Conservation (phyloP, 2,797 vertebrate genomes). For the Enteromius viviparus region DNA sequence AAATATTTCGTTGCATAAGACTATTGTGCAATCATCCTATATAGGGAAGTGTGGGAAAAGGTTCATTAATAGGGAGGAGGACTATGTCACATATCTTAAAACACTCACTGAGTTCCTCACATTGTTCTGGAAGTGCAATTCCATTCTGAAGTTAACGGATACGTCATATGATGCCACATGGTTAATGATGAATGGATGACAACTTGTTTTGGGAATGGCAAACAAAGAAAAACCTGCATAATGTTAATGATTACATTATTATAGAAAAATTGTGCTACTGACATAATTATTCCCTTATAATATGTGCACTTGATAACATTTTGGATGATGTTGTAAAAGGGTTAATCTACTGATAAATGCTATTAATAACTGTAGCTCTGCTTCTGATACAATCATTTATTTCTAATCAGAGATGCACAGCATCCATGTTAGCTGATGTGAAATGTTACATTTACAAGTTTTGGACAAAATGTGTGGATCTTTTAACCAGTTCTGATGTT, state of each 20-base stretch:
- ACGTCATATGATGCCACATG: not conserved
- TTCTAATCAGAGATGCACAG: not conserved
- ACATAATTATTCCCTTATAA: not conserved
- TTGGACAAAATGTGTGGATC: not conserved
- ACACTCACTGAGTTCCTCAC: not conserved
- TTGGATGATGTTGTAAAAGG: conserved; percentile 8
- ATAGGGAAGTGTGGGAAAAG: conserved; percentile 24
- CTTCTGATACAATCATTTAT: not conserved
- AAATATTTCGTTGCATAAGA: conserved; percentile 44
- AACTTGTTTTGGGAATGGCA: not conserved
- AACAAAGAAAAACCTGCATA: too few relatives aligned
- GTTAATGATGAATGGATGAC: not conserved
- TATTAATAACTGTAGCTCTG: not conserved
- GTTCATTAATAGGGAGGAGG: conserved; percentile 6
- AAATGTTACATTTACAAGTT: not conserved
- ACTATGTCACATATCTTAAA: conserved; percentile 29
- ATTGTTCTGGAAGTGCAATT: not conserved
- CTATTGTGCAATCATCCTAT: conserved; percentile 39
- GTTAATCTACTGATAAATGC: not conserved
- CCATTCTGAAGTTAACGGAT: not conserved
- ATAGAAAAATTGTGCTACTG: not conserved
- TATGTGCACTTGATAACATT: conserved; percentile 15
- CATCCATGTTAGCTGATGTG: not conserved
- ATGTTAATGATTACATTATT: not conserved
- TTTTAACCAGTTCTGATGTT: not conserved